Conservation (phyloP, 1,140 invertebrate genomes). For the Sipha flava region DNA sequence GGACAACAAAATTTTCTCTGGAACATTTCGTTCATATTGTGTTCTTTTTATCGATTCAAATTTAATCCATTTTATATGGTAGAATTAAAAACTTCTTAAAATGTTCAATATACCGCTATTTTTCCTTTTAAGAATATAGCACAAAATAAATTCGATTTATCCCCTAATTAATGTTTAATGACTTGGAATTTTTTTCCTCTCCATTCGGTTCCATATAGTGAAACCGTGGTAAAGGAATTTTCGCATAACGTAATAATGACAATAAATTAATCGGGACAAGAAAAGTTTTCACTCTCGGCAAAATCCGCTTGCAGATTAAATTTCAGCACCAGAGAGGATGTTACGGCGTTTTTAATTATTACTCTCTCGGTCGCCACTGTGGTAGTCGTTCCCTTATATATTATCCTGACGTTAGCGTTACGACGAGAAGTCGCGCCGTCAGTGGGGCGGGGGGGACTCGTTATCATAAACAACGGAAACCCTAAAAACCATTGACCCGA, state of each 20-base stretch:
- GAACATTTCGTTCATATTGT: too few relatives aligned
- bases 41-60: neutral
- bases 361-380: neutral
- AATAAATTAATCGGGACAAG: conserved; percentile 18
- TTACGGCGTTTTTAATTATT: conserved; percentile 24
- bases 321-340: conserved; percentile 4
- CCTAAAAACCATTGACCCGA: conserved; percentile 21
- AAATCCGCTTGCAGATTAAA: conserved; percentile 30
- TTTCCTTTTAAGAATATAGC: neutral
- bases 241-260: conserved; percentile 11
- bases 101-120: neutral
- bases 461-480: conserved; percentile 25
- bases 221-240: neutral
- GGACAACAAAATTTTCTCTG: too few relatives aligned
- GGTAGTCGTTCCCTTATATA: neutral
- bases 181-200: neutral
- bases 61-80: neutral
- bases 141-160: conserved; percentile 4
- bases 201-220: neutral
- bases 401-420: neutral
- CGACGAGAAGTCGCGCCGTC: neutral
- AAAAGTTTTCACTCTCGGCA: neutral
- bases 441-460: neutral
- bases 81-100: neutral
- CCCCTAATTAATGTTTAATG: conserved; percentile 9